These are phyloP conservation scores for Holothuria glaberrima DNA, from an alignment of 35 echinoderm and acorn worm genomes.

Conservation along the genomic window DNA sequence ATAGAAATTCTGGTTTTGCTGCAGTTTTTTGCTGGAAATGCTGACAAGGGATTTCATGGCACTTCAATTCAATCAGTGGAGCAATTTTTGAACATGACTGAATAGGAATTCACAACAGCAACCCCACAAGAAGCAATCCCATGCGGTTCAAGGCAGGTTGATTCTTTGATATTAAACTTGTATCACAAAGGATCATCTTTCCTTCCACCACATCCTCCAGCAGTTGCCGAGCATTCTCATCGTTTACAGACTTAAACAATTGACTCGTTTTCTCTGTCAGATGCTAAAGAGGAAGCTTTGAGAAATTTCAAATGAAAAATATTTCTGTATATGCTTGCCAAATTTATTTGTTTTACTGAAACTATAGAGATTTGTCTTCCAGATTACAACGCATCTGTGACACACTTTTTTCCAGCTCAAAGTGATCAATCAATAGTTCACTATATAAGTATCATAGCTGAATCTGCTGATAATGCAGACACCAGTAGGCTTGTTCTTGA, in stretches of 20 bases:
- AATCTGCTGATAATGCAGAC: no score
- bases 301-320: background rate
- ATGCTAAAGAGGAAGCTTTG: background rate
- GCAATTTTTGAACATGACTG: background rate
- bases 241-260: background rate
- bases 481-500: no score
- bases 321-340: conserved; percentile 54
- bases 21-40: background rate
- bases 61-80: conserved; percentile 53
- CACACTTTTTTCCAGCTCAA: no score
- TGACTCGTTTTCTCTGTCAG: conserved; percentile 33
- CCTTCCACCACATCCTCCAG: background rate
- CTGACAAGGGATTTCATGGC: conserved; percentile 28
- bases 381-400: conserved; percentile 27
- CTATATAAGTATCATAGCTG: no score
- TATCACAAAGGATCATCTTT: conserved; percentile 35
- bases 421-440: no score
- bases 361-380: conserved; percentile 16
- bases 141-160: background rate
- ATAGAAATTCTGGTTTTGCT: conserved; percentile 35
- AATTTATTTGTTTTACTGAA: conserved; percentile 7
- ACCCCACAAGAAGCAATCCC: background rate
- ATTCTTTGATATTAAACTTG: background rate
- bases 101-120: background rate
- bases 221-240: no score